phyloP scores from a whole-genome alignment of 2,888 invertebrate genomes.

The Thalpophila matura region DNA sequence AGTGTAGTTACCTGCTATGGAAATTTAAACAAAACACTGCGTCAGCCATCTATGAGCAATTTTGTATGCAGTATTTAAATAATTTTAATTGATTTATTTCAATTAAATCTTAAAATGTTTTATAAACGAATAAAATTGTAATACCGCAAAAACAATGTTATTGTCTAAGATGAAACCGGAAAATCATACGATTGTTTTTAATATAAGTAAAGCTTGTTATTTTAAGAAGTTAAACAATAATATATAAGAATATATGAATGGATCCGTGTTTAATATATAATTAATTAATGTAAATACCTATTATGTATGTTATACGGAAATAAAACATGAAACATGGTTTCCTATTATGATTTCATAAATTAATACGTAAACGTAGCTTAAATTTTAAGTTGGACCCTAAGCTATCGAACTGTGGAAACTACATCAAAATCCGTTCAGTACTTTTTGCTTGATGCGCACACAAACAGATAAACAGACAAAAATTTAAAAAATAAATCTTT shows the following conservation, averaged over 20 bases:
- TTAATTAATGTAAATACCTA: too few species aligned
- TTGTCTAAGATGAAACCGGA: background rate
- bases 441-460: too few species aligned
- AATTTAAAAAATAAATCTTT: too few species aligned
- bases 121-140: background rate
- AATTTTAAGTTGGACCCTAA: too few species aligned
- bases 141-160: background rate
- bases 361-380: too few species aligned
- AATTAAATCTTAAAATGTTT: background rate
- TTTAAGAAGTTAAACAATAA: background rate
- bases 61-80: background rate
- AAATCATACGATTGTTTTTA: background rate
- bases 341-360: too few species aligned
- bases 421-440: too few species aligned
- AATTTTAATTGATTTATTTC: background rate
- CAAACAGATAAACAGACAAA: too few species aligned
- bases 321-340: conserved; percentile 1
- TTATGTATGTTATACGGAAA: conserved; percentile 3
- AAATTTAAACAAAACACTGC: too few species aligned
- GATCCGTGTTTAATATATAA: background rate
- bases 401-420: too few species aligned
- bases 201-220: background rate
- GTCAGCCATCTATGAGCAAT: conserved; percentile 8
- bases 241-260: background rate
- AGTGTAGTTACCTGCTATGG: too few species aligned